Conservation (phyloP, 2,888 invertebrate genomes). For the Strigamia maritima region DNA sequence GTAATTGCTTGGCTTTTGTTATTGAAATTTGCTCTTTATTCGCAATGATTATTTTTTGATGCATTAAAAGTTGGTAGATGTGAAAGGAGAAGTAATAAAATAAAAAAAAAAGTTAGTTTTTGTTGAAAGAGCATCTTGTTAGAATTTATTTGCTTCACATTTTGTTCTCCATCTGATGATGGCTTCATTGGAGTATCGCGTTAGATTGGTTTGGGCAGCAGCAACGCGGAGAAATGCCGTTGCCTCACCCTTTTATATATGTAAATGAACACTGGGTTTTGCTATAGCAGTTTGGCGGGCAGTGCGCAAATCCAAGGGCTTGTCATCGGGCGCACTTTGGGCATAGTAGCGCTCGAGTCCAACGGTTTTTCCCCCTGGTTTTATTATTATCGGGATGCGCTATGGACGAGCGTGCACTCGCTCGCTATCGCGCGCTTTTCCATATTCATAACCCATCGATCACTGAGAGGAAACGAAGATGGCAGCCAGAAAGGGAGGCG, state of each 20-base stretch:
- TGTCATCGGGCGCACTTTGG: constrained; percentile 31
- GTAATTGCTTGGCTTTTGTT: constrained; percentile 18
- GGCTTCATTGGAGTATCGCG: constrained; percentile 25
- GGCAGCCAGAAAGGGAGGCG: constrained; percentile 1
- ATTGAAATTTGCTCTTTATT: constrained; percentile 12
- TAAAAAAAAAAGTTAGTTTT: background rate
- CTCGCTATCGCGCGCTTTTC: constrained; percentile 36
- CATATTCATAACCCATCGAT: constrained; percentile 39
- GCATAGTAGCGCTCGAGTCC: background rate
- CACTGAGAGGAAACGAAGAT: constrained; percentile 18
- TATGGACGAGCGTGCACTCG: constrained; percentile 25
- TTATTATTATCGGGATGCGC: constrained; percentile 33
- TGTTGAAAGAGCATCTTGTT: constrained; percentile 9
- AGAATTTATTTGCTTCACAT: background rate
- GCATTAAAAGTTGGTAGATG: background rate
- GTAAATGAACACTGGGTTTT: constrained; percentile 2
- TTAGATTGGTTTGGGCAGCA: background rate
- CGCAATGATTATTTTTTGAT: background rate
- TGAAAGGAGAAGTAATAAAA: background rate
- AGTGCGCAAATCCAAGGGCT: constrained; percentile 28
- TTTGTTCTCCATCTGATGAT: constrained; percentile 19
- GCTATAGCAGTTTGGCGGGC: constrained; percentile 21
- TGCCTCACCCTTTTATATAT: constrained; percentile 10
- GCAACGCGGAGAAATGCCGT: background rate
- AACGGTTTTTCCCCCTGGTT: constrained; percentile 7